Evolutionary conservation across 2,797 vertebrate species (phyloP), one percentile per base, ranked within the genome.

Genomic region (Acanthurus tractus): DNA sequence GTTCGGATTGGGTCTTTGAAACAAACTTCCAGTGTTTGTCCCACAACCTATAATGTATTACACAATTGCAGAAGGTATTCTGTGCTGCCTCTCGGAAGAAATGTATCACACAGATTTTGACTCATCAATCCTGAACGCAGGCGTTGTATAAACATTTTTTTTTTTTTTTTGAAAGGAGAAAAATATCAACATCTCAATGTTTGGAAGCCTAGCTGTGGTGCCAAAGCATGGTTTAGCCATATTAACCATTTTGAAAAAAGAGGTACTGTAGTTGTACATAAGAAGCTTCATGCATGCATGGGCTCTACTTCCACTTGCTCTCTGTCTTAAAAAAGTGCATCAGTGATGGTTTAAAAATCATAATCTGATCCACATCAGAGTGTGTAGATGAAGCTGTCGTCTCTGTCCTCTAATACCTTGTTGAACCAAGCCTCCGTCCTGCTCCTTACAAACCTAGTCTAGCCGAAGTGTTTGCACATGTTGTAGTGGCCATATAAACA

Each of bases 231-330:
- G 76, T 86, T 73, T 81, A 82, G 17, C 79, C 66, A 78, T 76
- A 70, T 70, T 36, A 82, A 77, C 36, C 70, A 63, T 75, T 79
- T 68, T 15, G 29, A 46, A n/a, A 46, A n/a, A 74, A 86, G 34
- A 83, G 82, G 86, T 88, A 89, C 86, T 91, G 80, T 87, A 87
- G 56, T 84, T 91, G 79, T 90, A 86, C 68, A 85, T 88, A 84
- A 59, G 23, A 88, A 66, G 65, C 83, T 74, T 86, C 74, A 74
- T 79, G 82, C 77, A 90, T 91, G 89, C 77, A 66, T 81, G 76
- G 71, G 64, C 79, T 79, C 49, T 48, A 48, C 58, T 20, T 53
- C 69, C 70, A 79, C 61, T 63, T 18, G 50, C 61, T 63, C 46
- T 82, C 66, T 63, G 55, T 70, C 58, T 45, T 79, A 22, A 63